phyloP scores from a whole-genome alignment of 2,797 vertebrate genomes.

The Denticeps clupeoides region DNA sequence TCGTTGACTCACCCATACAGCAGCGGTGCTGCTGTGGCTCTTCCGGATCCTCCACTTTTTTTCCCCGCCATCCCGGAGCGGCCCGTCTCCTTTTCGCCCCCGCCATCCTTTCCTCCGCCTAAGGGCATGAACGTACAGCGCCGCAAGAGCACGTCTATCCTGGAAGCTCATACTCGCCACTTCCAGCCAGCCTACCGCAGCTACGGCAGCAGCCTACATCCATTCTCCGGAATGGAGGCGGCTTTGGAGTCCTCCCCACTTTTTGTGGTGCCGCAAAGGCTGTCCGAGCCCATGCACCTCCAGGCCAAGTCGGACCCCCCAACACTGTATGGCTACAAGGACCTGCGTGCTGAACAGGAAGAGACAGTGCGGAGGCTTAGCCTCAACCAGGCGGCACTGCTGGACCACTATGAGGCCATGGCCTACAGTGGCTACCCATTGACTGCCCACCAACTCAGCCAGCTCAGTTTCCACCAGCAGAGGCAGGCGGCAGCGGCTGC shows the following conservation, averaged over 20 bases:
- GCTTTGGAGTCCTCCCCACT: constrained; percentile 48
- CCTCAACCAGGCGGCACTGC: constrained; percentile 77
- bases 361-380: constrained; percentile 69
- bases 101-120: constrained; percentile 76
- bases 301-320: constrained; percentile 58
- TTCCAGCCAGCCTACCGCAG: constrained; percentile 80
- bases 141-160: constrained; percentile 94
- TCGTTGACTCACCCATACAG: constrained; percentile 74
- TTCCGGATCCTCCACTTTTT: constrained; percentile 79
- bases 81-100: constrained; percentile 91
- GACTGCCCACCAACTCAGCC: constrained; percentile 65
- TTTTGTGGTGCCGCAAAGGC: constrained; percentile 63
- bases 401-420: constrained; percentile 84
- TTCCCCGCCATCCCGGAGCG: constrained; percentile 86
- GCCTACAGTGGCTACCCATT: constrained; percentile 62
- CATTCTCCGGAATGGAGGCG: constrained; percentile 63
- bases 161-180: constrained; percentile 88
- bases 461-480: constrained; percentile 67
- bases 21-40: constrained; percentile 69
- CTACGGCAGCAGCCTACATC: constrained; percentile 75
- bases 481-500: constrained; percentile 56
- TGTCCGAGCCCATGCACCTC: constrained; percentile 65
- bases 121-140: constrained; percentile 83
- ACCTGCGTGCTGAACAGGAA: constrained; percentile 74
- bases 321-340: constrained; percentile 54